Conservation (phyloP, 2,888 invertebrate genomes). For the Cheilosia vulpina region DNA sequence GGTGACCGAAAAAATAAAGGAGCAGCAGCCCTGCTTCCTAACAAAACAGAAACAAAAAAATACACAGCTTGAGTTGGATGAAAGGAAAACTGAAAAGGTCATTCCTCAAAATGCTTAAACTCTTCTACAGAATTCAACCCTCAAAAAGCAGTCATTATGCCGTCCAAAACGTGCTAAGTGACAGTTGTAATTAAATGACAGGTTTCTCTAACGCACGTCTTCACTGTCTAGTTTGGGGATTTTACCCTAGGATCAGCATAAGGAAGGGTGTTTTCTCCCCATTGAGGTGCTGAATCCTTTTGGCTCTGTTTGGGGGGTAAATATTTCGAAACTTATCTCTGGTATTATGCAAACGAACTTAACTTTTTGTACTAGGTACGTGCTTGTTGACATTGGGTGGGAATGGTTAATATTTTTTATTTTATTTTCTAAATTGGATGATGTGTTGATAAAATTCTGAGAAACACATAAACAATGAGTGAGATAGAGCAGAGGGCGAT, state of each 20-base stretch:
- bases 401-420: too few relatives aligned
- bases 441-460: too few relatives aligned
- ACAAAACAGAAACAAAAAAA: slow-evolving; percentile 7
- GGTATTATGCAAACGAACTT: slow-evolving; percentile 24
- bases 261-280: not conserved
- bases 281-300: not conserved
- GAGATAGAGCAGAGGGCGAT: too few relatives aligned
- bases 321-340: slow-evolving; percentile 23
- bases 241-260: not conserved
- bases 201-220: slow-evolving; percentile 38
- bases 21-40: slow-evolving; percentile 1
- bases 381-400: not conserved
- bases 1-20: not conserved
- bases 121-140: slow-evolving; percentile 8
- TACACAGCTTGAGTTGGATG: not conserved
- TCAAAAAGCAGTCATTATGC: slow-evolving; percentile 38
- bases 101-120: slow-evolving; percentile 30
- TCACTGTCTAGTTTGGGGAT: slow-evolving; percentile 25
- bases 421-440: too few relatives aligned
- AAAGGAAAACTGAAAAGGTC: slow-evolving; percentile 30
- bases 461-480: too few relatives aligned
- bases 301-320: slow-evolving; percentile 8
- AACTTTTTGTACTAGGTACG: not conserved
- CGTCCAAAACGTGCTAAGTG: slow-evolving; percentile 46
- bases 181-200: slow-evolving; percentile 49